Base-by-base conservation (phyloP, 2,797 vertebrate species). In the Miichthys miiuy region DNA sequence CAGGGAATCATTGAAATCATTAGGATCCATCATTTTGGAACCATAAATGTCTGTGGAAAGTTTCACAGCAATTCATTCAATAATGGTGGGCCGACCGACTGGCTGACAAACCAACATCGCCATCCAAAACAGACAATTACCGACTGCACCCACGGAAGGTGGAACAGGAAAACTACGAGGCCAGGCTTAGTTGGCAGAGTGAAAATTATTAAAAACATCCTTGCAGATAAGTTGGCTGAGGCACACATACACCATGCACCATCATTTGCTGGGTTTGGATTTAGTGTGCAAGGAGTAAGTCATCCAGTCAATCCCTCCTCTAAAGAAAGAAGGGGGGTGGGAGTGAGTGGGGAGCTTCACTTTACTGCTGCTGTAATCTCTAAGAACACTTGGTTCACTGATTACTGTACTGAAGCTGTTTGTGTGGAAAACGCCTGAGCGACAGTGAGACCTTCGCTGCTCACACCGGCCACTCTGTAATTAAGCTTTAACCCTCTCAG, bases 401-500 rank as follows among this genome's bases (percentile, higher is more conserved):
- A 92, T 91, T 89, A 77, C 84, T 76, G 75, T 51, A 62, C 75
- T 74, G 80, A 90, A 90, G 87, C 91, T 68, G 80, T 87, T 92
- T 91, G 88, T 83, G 78, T 77, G 86, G 79, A 91, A 92, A 92
- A 85, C 41, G 89, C 60, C 71, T 88, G 82, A 87, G 85, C 41
- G 87, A 88, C 48, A 80, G 89, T 63, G 90, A 89, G 88, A 87
- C 92, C 87, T 87, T 87, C 64, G 73, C 85, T 47, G 75, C 88
- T 87, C 87, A 90, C 76, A 81, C 83, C 54, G 88, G 88, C 83
- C 92, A 84, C 86, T 84, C 76, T 46, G 44, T 95, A 95, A 95
- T 95, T 95, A 96, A 95, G 92, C 93, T 91, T 92, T 91, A 93
- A 93, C 92, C 92, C 90, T 91, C 89, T 92, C 93, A 91, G 92